Percentiles rank a stretch among this genome's conserved stretches.
Conservation (phyloP, 2,888 invertebrate species). For the Andrena bicolor region DNA sequence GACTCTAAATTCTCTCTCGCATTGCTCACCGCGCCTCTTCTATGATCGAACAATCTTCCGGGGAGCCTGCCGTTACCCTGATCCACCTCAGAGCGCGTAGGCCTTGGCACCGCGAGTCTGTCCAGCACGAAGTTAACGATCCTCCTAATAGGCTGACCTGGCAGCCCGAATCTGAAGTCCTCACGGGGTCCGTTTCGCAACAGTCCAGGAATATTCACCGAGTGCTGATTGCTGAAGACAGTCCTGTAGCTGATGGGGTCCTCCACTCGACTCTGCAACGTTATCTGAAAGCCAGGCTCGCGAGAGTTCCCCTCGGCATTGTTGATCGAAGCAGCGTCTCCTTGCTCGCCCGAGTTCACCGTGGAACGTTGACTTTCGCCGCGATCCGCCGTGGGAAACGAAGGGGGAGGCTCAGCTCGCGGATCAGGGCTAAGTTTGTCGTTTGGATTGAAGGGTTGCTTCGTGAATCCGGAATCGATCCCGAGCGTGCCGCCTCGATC, state of each 20-base stretch:
- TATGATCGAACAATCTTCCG: slow-evolving; percentile 13
- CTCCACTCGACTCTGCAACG: neutral
- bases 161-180: neutral
- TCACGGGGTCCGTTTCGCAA: neutral
- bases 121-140: slow-evolving; percentile 7
- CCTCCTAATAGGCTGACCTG: slow-evolving; percentile 16
- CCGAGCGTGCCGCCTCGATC: neutral
- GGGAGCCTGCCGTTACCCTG: neutral
- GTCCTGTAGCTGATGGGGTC: neutral
- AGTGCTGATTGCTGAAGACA: neutral
- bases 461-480: slow-evolving; percentile 6
- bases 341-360: neutral
- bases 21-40: neutral
- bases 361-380: slow-evolving; percentile 22
- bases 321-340: neutral
- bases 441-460: slow-evolving; percentile 27
- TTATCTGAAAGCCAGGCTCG: neutral
- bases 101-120: neutral
- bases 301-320: neutral
- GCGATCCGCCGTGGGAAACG: neutral
- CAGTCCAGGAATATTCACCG: neutral
- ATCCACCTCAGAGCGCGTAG: neutral
- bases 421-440: slow-evolving; percentile 34
- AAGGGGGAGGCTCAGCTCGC: neutral
- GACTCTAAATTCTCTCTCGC: neutral